Conservation (phyloP, 2,797 vertebrate species). For the Geotrypetes seraphini region DNA sequence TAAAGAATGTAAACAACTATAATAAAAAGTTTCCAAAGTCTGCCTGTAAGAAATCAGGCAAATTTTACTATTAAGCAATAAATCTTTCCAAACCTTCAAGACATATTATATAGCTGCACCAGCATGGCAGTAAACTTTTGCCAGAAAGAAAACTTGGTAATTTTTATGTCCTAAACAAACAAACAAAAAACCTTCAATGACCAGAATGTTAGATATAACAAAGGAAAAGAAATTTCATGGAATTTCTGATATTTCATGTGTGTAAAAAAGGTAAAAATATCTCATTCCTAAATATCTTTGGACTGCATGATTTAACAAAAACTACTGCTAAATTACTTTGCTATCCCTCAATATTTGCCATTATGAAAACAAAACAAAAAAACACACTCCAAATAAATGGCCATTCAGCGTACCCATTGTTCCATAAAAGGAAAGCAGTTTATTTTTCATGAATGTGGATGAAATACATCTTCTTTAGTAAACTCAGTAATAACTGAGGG, state of each 20-base stretch:
- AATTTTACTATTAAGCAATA: conserved; percentile 68
- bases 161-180: conserved; percentile 38
- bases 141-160: conserved; percentile 51
- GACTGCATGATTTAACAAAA: conserved; percentile 45
- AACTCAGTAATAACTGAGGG: conserved; percentile 38
- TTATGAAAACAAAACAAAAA: no score
- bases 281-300: conserved; percentile 44
- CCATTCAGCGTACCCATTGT: conserved; percentile 37
- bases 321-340: conserved; percentile 32
- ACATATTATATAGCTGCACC: conserved; percentile 73
- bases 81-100: conserved; percentile 69
- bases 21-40: conserved; percentile 70
- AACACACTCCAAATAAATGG: conserved; percentile 38
- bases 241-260: background rate
- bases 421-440: conserved; percentile 37
- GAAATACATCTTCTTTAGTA: conserved; percentile 32
- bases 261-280: background rate
- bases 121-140: conserved; percentile 66
- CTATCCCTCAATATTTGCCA: conserved; percentile 31
- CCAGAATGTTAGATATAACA: conserved; percentile 54
- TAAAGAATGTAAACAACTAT: conserved; percentile 68
- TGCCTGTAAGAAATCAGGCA: conserved; percentile 72
- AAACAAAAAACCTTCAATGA: conserved; percentile 53
- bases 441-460: conserved; percentile 34
- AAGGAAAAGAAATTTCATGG: conserved; percentile 43